Conservation (phyloP, 2,797 vertebrate genomes). For the Calcarius lapponicus region DNA sequence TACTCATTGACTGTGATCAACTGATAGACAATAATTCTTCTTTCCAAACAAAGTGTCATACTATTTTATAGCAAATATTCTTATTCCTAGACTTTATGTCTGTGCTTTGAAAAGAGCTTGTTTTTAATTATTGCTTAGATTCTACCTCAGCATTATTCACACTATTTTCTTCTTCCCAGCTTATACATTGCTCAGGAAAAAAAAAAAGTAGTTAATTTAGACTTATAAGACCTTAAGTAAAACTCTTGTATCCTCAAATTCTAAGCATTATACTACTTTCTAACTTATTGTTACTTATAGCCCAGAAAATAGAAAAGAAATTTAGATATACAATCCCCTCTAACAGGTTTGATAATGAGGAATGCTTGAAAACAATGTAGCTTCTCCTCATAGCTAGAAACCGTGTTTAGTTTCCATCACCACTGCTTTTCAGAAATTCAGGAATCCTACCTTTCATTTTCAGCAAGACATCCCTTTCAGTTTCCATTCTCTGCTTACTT, state of each 20-base stretch:
- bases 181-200: not conserved
- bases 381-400: not conserved
- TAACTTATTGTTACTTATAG: not conserved
- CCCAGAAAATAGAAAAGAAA: not conserved
- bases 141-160: not conserved
- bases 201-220: not conserved
- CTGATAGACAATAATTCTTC: not conserved
- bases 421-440: not conserved
- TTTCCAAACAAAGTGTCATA: not conserved
- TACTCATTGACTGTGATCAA: not conserved
- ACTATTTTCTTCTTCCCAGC: not conserved
- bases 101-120: not conserved
- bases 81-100: not conserved
- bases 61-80: not conserved
- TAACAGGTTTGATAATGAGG: not conserved
- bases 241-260: not conserved
- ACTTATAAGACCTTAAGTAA: not conserved
- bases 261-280: not conserved
- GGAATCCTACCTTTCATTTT: not conserved
- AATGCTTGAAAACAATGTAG: not conserved
- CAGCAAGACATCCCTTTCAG: not conserved
- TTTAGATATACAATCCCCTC: not conserved
- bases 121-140: not conserved
- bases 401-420: not conserved
- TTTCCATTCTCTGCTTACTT: not conserved